Evolutionary conservation across 37 sponge, comb jelly and placozoan genomes (phyloP), one percentile per base, ranked within the genome.

Genomic region (Axinella damicornis): DNA sequence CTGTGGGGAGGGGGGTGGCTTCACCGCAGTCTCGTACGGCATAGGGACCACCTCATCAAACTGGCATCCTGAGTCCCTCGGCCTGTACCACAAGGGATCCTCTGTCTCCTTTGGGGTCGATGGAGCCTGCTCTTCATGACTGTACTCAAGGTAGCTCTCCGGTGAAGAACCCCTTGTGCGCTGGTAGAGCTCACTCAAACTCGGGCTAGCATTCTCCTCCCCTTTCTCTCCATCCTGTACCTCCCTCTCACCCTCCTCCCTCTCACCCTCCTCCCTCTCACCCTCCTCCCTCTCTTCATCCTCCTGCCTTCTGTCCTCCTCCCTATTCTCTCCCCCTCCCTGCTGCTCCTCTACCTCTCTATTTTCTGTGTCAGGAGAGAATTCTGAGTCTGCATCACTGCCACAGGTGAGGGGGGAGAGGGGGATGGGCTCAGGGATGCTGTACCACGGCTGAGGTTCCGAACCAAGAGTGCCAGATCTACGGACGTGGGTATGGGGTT

Each of bases 81-180:
- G 33, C 13, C 41, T 17, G 65, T 77, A 77, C 78, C 78, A 77
- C 65, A 77, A 65, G 62, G 78, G 64, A 25, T 77, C 78, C 46
- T 46, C 57, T 15, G 16, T 75, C 73, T 40, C 53, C n/a, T 2
- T 2, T 21, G 73, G 35, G 30, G 33, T 20, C 34, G 33, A 9
- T 36, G 32, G 16, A 16, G 39, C 15, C 19, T 67, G 69, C 69
- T 67, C 46, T 46, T 46, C 31, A 19, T 12, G n/a, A 28, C 12
- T 2, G 69, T 25, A 67, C 69, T 68, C 69, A 37, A 34, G 28
- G 69, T 61, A 61, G 62, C 62, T 61, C 2, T 22, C 62, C 5
- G 69, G 31, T 24, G 69, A 65, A 65, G n/a, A 18, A 5, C 69
- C 24, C 73, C 73, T 67, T 2, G 34, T 53, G 22, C 16, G 1